phyloP scores from a whole-genome alignment of 2,113 vertebrate species.

The Callipepla californica region DNA sequence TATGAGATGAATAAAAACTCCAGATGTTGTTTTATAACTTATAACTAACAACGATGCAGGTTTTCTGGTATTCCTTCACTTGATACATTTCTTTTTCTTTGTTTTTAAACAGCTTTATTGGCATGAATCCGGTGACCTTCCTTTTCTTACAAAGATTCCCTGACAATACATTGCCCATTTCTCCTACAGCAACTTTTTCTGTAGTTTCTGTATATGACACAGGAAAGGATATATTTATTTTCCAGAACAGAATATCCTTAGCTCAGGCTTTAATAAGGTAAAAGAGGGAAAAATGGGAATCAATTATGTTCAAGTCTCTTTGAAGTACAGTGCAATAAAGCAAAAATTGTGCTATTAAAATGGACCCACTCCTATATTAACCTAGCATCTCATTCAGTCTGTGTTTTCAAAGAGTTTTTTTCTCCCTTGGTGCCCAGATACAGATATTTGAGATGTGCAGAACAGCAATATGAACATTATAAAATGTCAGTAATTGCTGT shows the following conservation, averaged over 20 bases:
- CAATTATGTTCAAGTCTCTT: not conserved
- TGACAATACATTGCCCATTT: not conserved
- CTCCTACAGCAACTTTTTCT: not conserved
- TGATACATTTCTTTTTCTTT: not conserved
- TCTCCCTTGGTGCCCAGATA: not conserved
- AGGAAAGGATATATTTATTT: not conserved
- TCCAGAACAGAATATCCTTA: not conserved
- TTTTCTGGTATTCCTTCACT: not conserved
- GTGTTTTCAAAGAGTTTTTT: conserved; percentile 26
- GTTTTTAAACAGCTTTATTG: not conserved
- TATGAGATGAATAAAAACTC: not conserved
- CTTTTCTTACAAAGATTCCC: not conserved
- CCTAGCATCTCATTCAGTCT: not conserved
- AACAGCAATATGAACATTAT: conserved; percentile 54
- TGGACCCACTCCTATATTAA: not conserved
- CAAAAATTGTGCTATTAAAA: conserved; percentile 26
- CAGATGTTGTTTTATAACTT: not conserved
- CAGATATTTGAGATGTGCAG: conserved; percentile 23
- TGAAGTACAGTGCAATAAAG: conserved; percentile 32
- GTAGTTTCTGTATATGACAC: not conserved
- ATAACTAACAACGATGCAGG: not conserved
- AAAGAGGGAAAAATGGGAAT: conserved; percentile 17
- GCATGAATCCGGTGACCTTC: not conserved
- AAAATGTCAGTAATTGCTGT: conserved; percentile 71
- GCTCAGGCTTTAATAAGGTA: not conserved